Base-by-base conservation (phyloP, 2,113 vertebrate genomes). In the Stigmatopora nigra region DNA sequence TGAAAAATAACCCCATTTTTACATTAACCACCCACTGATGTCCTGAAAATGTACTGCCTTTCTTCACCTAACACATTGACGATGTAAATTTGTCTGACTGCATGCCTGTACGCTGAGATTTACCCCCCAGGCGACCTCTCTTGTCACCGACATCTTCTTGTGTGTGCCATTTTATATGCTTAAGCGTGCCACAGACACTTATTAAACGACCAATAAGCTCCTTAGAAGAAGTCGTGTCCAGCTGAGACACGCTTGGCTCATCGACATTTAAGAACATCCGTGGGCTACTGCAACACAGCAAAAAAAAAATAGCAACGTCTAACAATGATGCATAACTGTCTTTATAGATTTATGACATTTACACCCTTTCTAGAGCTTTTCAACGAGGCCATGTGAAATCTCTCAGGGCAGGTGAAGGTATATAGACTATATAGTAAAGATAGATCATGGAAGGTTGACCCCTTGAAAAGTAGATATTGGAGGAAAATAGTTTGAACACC, bases 191-290 rank as follows among this genome's bases (percentile, higher is more conserved):
- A 68, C 68, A 57, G 75, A 75, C 78, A 22, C 59, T 69, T 65
- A 75, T 86, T 53, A 84, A 41, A 79, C 47, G 58, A 38, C 25
- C 59, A 22, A 7, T 87, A 87, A 87, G 80, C 85, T 80, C 41
- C 80, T 89, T 75, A 80, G 2, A 22, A 31, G 13, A 56, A 1
- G 65, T 63, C 46, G 35, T 65, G 57, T 55, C 62, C 55, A 51
- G 36, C 63, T 15, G 71, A 76, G 63, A 16, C 31, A 6, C 62
- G 22, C 15, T 57, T 36, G 9, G 25, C 7, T 57, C 36, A 20
- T 6, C 20, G 9, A 52, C 49, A n/a, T 20, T 52, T 52, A 52
- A 52, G 19, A 52, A 20, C 49, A 20, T 52, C 49, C 49, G 10
- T 9, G 3, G 7, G 3, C 19, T 9, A 20, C 10, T 10, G 20